Conservation (phyloP, 2,797 vertebrate genomes). For the Sus cebifrons region DNA sequence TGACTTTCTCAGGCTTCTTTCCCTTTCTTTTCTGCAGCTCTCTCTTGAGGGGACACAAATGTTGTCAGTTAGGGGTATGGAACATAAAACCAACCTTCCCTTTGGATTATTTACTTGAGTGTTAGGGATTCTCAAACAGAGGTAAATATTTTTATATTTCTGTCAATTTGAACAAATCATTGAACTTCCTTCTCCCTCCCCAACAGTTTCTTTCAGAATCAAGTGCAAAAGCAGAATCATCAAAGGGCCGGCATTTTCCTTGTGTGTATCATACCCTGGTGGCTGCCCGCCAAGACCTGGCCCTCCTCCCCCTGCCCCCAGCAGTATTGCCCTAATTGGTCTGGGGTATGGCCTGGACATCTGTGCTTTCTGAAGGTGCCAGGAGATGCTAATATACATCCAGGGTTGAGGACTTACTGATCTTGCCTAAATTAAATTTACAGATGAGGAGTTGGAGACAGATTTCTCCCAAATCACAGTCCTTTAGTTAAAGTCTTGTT, state of each 20-base stretch:
- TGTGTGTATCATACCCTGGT: rapidly evolving
- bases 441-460: neutral
- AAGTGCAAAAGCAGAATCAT: neutral
- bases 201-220: neutral
- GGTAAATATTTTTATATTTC: neutral
- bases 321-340: neutral
- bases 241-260: neutral
- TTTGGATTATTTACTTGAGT: neutral
- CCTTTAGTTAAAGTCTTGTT: neutral
- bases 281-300: neutral
- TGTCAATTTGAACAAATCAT: neutral
- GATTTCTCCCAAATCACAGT: neutral
- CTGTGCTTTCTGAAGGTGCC: neutral
- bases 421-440: neutral
- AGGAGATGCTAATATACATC: neutral
- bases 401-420: neutral
- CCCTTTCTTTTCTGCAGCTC: neutral
- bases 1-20: neutral
- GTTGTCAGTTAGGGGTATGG: neutral
- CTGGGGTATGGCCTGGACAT: neutral
- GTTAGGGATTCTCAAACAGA: neutral
- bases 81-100: neutral
- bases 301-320: neutral
- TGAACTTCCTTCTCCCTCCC: neutral
- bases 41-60: neutral